Conservation (phyloP, 2,888 invertebrate genomes). For the Drosophila macrospina region DNA sequence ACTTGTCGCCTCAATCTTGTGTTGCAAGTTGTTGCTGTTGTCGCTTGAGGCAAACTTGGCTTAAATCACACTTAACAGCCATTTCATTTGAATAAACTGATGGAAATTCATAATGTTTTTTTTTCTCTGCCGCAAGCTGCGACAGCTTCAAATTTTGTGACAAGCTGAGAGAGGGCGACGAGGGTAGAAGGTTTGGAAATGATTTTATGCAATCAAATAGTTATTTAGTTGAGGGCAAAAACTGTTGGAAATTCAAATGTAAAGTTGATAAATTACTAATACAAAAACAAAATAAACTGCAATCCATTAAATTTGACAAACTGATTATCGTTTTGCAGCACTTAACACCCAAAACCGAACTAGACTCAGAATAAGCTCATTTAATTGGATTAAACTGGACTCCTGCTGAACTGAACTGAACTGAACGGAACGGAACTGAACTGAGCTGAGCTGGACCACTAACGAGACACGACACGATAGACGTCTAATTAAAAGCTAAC, state of each 20-base stretch:
- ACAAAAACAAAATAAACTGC: neutral
- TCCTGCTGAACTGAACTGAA: neutral
- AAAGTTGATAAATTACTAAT: no score
- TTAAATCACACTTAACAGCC: constrained; percentile 50
- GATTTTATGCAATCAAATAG: constrained; percentile 30
- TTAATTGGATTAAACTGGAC: constrained; percentile 26
- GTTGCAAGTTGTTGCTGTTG: constrained; percentile 17
- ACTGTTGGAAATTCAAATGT: neutral
- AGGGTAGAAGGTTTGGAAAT: neutral
- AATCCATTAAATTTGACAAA: neutral
- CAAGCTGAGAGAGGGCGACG: neutral
- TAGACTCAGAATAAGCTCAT: constrained; percentile 26
- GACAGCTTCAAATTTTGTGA: constrained; percentile 20
- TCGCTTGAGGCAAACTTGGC: constrained; percentile 7
- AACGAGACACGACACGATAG: constrained; percentile 49
- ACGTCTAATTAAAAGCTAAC: constrained; percentile 65
- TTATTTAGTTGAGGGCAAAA: constrained; percentile 11
- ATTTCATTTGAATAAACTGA: constrained; percentile 62
- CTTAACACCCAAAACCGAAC: constrained; percentile 24
- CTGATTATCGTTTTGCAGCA: constrained; percentile 9
- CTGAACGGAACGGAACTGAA: neutral
- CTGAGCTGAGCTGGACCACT: constrained; percentile 5
- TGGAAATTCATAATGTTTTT: constrained; percentile 27
- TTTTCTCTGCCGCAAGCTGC: constrained; percentile 1
- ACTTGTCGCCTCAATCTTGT: constrained; percentile 42